These are phyloP conservation scores for Benthochromis sp. DNA, from an alignment of 2,113 vertebrate species.

Conservation along the genomic window DNA sequence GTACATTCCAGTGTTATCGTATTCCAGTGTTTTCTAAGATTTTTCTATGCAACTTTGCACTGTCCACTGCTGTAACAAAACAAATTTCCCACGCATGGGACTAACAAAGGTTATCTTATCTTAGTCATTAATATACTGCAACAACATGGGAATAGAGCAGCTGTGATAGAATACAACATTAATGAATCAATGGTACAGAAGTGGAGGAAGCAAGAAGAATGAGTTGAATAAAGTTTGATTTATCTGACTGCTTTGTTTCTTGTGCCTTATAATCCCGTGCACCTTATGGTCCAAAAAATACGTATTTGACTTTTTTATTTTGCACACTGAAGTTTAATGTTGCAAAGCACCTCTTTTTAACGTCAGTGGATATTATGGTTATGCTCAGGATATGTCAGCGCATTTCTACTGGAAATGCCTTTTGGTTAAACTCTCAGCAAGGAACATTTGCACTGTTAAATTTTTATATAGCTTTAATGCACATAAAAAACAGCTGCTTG, in stretches of 20 bases:
- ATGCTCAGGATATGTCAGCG: background rate
- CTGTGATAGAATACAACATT: no score
- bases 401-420: background rate
- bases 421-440: background rate
- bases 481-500: background rate
- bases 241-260: background rate
- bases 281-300: background rate
- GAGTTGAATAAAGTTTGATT: background rate
- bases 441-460: background rate
- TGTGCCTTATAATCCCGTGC: accelerated
- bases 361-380: background rate
- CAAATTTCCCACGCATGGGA: no score
- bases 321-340: background rate
- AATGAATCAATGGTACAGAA: no score
- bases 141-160: accelerated
- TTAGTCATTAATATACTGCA: no score
- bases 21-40: no score
- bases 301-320: background rate
- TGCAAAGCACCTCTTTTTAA: background rate
- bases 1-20: no score
- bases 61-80: no score
- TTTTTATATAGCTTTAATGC: background rate
- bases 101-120: no score
- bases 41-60: no score
- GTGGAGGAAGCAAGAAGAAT: background rate